These are phyloP conservation scores for Pristionchus fissidentatus DNA, from an alignment of 2,888 invertebrate genomes.

Conservation along the genomic window DNA sequence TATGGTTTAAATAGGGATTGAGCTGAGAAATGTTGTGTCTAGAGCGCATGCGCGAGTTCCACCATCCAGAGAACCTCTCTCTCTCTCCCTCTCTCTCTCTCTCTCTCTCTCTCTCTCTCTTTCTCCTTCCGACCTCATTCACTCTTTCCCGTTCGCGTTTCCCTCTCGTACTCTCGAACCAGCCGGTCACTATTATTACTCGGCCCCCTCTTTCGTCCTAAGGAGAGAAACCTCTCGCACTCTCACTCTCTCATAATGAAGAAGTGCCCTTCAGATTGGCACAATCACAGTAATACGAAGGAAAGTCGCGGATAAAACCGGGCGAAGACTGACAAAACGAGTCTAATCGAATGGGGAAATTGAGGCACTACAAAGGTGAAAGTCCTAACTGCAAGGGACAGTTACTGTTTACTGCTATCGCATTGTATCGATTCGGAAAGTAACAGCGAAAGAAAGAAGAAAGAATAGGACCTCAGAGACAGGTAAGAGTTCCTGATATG, in stretches of 20 bases:
- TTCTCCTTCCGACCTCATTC: neutral
- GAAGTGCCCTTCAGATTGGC: constrained; percentile 41
- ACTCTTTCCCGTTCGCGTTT: no score
- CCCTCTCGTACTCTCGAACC: constrained; percentile 30
- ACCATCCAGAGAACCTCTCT: neutral
- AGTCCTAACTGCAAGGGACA: neutral
- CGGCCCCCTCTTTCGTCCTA: neutral
- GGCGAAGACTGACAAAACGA: neutral
- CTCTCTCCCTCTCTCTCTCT: neutral
- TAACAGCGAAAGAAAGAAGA: neutral
- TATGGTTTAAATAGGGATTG: no score
- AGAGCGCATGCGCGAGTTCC: neutral
- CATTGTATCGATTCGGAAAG: neutral
- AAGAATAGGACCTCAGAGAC: neutral
- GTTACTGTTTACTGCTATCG: constrained; percentile 36
- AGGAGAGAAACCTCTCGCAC: neutral
- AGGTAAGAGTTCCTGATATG: neutral
- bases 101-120: neutral
- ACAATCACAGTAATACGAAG: constrained; percentile 32
- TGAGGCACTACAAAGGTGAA: neutral
- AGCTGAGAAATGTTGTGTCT: neutral
- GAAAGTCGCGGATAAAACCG: neutral
- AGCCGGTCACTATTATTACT: constrained; percentile 38
- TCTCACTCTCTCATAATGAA: constrained; percentile 12
- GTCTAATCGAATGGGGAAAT: constrained; percentile 13